phyloP scores from a whole-genome alignment of 1,140 invertebrate genomes.

The Cherax quadricarinatus region DNA sequence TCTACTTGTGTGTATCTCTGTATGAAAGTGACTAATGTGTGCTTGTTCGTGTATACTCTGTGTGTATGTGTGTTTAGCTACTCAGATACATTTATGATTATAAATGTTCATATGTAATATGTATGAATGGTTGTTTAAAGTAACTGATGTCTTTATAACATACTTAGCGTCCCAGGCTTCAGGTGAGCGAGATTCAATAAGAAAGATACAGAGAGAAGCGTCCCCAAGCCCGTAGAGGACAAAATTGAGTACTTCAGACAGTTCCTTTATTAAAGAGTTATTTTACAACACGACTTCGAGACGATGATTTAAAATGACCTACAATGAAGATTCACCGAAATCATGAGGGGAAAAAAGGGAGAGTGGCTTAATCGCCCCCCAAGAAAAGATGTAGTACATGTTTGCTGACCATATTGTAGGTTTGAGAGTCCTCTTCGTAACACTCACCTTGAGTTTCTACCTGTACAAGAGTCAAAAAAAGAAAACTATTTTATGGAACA shows the following conservation, averaged over 20 bases:
- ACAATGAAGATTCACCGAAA: not conserved
- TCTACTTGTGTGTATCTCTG: too few species aligned
- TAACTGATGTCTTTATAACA: slow-evolving; percentile 8
- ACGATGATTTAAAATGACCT: not conserved
- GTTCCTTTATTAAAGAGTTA: not conserved
- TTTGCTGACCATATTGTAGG: not conserved
- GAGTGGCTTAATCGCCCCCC: not conserved
- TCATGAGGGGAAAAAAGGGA: not conserved
- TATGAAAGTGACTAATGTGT: too few species aligned
- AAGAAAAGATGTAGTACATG: not conserved
- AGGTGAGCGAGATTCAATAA: not conserved
- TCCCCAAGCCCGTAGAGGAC: not conserved
- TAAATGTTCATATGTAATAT: not conserved
- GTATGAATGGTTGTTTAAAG: not conserved
- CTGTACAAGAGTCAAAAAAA: slow-evolving; percentile 24
- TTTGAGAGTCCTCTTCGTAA: not conserved
- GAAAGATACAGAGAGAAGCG: not conserved
- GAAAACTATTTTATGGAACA: slow-evolving; percentile 25
- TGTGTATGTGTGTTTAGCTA: not conserved
- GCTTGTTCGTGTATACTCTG: too few species aligned
- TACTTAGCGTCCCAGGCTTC: not conserved
- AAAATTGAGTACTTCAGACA: not conserved
- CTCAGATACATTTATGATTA: not conserved
- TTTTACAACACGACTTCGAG: not conserved
- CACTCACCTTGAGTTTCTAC: not conserved